Base-by-base conservation (phyloP, 1,140 invertebrate species). In the Phthorimaea operculella region DNA sequence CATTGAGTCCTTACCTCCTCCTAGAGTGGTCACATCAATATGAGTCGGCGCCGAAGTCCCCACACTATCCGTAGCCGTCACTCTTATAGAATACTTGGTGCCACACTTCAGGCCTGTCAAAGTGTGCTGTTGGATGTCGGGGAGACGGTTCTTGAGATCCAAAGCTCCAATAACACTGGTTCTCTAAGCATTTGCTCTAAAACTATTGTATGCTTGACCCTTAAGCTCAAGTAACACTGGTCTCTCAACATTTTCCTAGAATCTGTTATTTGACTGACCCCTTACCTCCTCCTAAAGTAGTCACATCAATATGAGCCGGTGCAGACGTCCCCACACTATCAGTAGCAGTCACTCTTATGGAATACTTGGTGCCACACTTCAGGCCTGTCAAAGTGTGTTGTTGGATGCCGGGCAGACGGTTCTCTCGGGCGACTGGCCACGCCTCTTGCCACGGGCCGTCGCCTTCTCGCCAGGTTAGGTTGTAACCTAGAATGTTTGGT, bases 101-200 rank as follows among this genome's bases (percentile, higher is more conserved):
- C 92, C 95, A 77, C 95, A 96, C 62, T 91, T 89, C 1, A 96
- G 80, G 7, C 91, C 89, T 17, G 89, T 89, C 11, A 96, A 79
- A 0, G 91, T 91, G 63, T 92, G 92, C 21, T 77, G 74, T 15
- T 80, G 77, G 0, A 76, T 54, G 0, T 76, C 79, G 12, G 70
- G 67, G 1, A 76, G 33, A 0, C 74, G 63, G 0, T 69, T 71
- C 39, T 80, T n/a, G n/a, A n/a, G n/a, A n/a, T n/a, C n/a, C n/a
- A n/a, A n/a, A n/a, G n/a, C n/a, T n/a, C n/a, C n/a, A n/a, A n/a
- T n/a, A n/a, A n/a, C n/a, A n/a, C n/a, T n/a, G n/a, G n/a, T n/a
- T n/a, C n/a, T n/a, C n/a, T n/a, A n/a, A n/a, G n/a, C n/a, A n/a
- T n/a, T n/a, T n/a, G n/a, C n/a, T n/a, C n/a, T n/a, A n/a, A n/a